phyloP scores from a whole-genome alignment of 2,888 invertebrate genomes.

The Slavum lentiscoides region DNA sequence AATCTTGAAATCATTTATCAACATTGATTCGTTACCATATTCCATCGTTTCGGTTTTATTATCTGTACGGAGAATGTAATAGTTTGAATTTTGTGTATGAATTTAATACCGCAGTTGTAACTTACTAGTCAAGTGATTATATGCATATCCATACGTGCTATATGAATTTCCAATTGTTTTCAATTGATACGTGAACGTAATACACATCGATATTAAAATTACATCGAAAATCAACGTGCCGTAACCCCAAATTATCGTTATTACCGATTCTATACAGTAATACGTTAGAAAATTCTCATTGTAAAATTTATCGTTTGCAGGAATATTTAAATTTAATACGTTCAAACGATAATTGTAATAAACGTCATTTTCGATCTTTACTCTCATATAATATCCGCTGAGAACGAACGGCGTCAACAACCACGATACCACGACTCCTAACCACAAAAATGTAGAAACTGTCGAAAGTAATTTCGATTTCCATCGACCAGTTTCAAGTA shows the following conservation, averaged over 20 bases:
- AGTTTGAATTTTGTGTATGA: no score
- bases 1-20: not conserved
- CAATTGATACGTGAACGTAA: not conserved
- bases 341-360: no score
- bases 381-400: no score
- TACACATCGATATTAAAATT: not conserved
- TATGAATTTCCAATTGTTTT: not conserved
- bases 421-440: no score
- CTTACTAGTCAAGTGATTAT: not conserved
- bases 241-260: not conserved
- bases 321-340: not conserved
- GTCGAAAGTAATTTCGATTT: not conserved
- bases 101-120: not conserved
- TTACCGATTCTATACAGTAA: not conserved
- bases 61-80: not conserved
- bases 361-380: no score
- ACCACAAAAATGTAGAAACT: not conserved
- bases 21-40: not conserved
- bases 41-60: not conserved
- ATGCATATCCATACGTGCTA: not conserved
- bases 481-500: not conserved
- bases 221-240: not conserved
- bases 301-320: not conserved
- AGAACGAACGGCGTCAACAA: no score
- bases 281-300: not conserved